These are phyloP conservation scores for Heliconius erato DNA, from an alignment of 2,888 invertebrate genomes.

Conservation along the genomic window DNA sequence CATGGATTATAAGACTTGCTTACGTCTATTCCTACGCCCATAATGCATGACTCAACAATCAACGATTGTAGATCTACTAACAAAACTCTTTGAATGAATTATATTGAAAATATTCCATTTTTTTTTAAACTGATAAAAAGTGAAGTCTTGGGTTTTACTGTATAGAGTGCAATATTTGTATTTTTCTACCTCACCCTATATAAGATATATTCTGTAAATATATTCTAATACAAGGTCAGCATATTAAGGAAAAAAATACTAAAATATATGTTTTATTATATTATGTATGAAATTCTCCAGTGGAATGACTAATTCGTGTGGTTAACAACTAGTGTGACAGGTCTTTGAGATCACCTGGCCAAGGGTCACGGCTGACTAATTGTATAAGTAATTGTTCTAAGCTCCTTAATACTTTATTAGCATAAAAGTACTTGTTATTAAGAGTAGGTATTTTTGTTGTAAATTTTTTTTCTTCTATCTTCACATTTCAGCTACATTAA, in stretches of 20 bases:
- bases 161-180: not conserved
- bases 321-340: conserved; percentile 38
- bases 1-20: too few relatives aligned
- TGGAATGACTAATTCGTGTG: conserved; percentile 29
- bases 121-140: too few relatives aligned
- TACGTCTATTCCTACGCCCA: too few relatives aligned
- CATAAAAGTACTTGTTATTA: not conserved
- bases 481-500: too few relatives aligned
- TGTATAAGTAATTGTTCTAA: conserved; percentile 31
- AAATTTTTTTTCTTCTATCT: not conserved
- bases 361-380: conserved; percentile 45
- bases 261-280: not conserved
- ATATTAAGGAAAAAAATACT: not conserved
- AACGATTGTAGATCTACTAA: not conserved
- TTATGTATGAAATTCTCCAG: conserved; percentile 16
- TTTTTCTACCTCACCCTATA: not conserved
- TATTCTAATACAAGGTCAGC: not conserved
- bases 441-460: not conserved
- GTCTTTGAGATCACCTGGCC: conserved; percentile 34
- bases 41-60: not conserved
- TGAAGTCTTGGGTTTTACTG: not conserved
- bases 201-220: too few relatives aligned
- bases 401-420: conserved; percentile 11
- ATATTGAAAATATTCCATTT: not conserved
- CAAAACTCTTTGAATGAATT: not conserved